Percentiles rank a stretch among this genome's conserved stretches.
These are phyloP conservation scores for Trilocha varians DNA, from an alignment of 2,888 invertebrate genomes.

Conservation along the genomic window DNA sequence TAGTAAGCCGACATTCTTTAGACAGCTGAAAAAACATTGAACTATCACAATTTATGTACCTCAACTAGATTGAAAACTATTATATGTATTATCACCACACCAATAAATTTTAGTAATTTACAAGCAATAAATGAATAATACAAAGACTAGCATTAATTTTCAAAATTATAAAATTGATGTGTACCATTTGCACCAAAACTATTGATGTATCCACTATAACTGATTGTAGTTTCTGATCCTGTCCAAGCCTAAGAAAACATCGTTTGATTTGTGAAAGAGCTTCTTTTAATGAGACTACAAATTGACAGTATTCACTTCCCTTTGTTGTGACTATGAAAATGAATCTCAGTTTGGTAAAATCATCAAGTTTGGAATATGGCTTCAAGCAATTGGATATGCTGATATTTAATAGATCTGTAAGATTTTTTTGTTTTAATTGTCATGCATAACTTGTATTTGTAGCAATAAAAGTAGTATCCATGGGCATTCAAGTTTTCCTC, in stretches of 20 bases:
- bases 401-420: slow-evolving; percentile 54
- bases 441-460: no score
- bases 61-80: no score
- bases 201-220: slow-evolving; percentile 46
- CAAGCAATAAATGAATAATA: no score
- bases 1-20: slow-evolving; percentile 57
- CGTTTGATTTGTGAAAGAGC: slow-evolving; percentile 36
- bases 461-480: no score
- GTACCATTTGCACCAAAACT: slow-evolving; percentile 47
- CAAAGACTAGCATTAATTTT: not conserved
- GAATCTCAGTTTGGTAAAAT: slow-evolving; percentile 51
- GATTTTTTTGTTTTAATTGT: no score
- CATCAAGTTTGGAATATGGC: slow-evolving; percentile 40
- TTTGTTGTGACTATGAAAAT: slow-evolving; percentile 56
- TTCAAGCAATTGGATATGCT: slow-evolving; percentile 34
- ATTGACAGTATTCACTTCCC: slow-evolving; percentile 52
- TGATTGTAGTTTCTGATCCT: slow-evolving; percentile 57
- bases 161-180: slow-evolving; percentile 7
- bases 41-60: no score
- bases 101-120: no score
- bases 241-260: slow-evolving; percentile 33
- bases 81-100: no score
- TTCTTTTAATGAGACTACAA: slow-evolving; percentile 44
- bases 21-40: slow-evolving; percentile 48
- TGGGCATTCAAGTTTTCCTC: no score